Base-by-base conservation (phyloP, 2,797 vertebrate genomes). In the Synaphobranchus kaupii region DNA sequence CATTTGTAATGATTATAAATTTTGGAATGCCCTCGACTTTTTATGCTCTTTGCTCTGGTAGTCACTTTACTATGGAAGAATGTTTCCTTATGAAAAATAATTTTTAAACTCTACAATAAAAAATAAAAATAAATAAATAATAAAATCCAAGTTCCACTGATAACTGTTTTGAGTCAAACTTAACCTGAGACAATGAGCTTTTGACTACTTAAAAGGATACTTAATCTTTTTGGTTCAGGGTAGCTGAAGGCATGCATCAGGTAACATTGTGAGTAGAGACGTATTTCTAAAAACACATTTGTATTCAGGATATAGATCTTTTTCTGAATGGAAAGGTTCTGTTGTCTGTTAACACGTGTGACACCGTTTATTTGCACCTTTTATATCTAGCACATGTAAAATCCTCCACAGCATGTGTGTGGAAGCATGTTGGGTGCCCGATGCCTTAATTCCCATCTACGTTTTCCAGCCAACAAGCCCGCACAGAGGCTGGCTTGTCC, bases 391-490 rank as follows among this genome's bases (percentile, higher is more conserved):
- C 22, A n/a, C 31, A 60, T 84, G 13, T 84, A 12, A 60, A 63
- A 44, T 58, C 52, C 4, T 39, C 10, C 48, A 6, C 31, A 39
- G 52, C 31, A 82, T 84, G 52, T 84, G 52, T 58, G 17, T 58
- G 54, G 9, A 63, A 84, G 52, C 28, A 25, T 82, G 50, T 82
- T n/a, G 44, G 20, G 12, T 44, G 63, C n/a, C 9, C 17, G 20
- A n/a, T 44, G 63, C n/a, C 9, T 22, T 17, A 8, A 39, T 34
- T 48, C 1, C 31, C 28, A 10, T 58, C 52, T 73, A 84, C 86
- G 48, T 0, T 3, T 54, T n/a, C 0, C 90, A 99, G 98, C 98
- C 99, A 89, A 99, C 99, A 34, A 99, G 93, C 94, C 95, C 97
- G 0, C 1, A 91, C 50, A 95, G 99, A 88, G 96, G 98, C 50